Base-by-base conservation (phyloP, 1,140 invertebrate species). In the Lucilia sericata region DNA sequence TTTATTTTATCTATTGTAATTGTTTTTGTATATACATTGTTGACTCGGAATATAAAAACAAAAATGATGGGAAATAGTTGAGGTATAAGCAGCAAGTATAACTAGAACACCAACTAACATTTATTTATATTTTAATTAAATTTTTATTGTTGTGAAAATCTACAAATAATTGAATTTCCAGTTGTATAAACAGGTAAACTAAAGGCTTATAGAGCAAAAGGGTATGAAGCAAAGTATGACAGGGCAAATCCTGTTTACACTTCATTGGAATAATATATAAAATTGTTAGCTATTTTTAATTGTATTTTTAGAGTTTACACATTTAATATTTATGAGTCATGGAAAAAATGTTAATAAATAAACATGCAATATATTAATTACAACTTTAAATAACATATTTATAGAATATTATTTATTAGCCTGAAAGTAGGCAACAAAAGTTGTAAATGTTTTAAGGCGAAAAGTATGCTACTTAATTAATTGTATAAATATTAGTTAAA, bases 121-220 rank as follows among this genome's bases (percentile, higher is more conserved):
- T 70, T 70, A 70, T 70, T 70, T 70, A 25, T 70, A 21, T 70
- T 70, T 70, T 25, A 70, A 70, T 70, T 70, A 70, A 70, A 70
- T 25, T 21, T 12, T 70, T 70, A 21, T 21, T 70, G n/a, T 70
- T 70, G n/a, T 70, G 65, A 70, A 70, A 70, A 70, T 70, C 65
- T 70, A 70, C 65, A 70, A 70, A 70, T 21, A 70, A 70, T 70
- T 70, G 65, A 70, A 70, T 70, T 70, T 70, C 21, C n/a, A 60
- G 14, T 60, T 60, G 55, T 17, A 60, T 60, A 60, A 60, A n/a
- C 55, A 70, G 51, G 51, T 55, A 25, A 21, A 21, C 5, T 25
- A 21, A 10, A 21, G 2, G 17, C n/a, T 9, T 30, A 70, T 4
- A 42, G 2, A 42, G 42, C 42, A 3, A 42, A 42, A 42, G 42